A percentile compares a stretch with the other conserved stretches of the same genome.
These are phyloP conservation scores for Limnothrissa miodon DNA, from an alignment of 2,113 vertebrate species.

Conservation along the genomic window DNA sequence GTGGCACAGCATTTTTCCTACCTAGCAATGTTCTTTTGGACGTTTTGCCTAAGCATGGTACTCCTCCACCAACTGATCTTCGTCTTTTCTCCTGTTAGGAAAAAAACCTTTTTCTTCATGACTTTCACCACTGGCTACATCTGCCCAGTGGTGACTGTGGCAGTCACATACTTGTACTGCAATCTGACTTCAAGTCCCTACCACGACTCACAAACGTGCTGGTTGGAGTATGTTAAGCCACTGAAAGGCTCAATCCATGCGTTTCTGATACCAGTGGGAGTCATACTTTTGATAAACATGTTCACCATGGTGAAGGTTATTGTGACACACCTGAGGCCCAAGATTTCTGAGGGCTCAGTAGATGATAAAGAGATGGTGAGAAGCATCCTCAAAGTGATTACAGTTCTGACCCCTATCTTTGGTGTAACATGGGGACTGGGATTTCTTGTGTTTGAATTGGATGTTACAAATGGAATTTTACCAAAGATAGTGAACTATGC, in stretches of 20 bases:
- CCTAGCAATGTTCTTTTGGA: slow-evolving; percentile 92
- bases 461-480: rapidly evolving
- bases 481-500: slow-evolving; percentile 42
- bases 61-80: slow-evolving; percentile 92
- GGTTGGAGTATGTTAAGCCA: slow-evolving; percentile 70
- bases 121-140: slow-evolving; percentile 82
- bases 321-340: slow-evolving; percentile 80
- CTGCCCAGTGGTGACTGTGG: slow-evolving; percentile 78
- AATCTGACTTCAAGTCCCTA: slow-evolving; percentile 70
- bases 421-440: slow-evolving; percentile 74
- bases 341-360: slow-evolving; percentile 53
- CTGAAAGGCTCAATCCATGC: slow-evolving; percentile 80
- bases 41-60: slow-evolving; percentile 87
- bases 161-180: slow-evolving; percentile 74
- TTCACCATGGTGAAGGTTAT: slow-evolving; percentile 84
- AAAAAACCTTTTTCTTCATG: slow-evolving; percentile 76
- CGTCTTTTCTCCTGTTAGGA: slow-evolving; percentile 84
- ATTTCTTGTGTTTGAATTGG: slow-evolving; percentile 49
- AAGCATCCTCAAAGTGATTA: slow-evolving; percentile 71
- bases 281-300: slow-evolving; percentile 79
- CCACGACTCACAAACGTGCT: slow-evolving; percentile 63
- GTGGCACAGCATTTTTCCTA: slow-evolving; percentile 86
- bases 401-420: slow-evolving; percentile 73
- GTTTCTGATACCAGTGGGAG: slow-evolving; percentile 79
- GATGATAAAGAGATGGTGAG: slow-evolving; percentile 69